Conservation (phyloP, 2,888 invertebrate species). For the Bembecia ichneumoniformis region DNA sequence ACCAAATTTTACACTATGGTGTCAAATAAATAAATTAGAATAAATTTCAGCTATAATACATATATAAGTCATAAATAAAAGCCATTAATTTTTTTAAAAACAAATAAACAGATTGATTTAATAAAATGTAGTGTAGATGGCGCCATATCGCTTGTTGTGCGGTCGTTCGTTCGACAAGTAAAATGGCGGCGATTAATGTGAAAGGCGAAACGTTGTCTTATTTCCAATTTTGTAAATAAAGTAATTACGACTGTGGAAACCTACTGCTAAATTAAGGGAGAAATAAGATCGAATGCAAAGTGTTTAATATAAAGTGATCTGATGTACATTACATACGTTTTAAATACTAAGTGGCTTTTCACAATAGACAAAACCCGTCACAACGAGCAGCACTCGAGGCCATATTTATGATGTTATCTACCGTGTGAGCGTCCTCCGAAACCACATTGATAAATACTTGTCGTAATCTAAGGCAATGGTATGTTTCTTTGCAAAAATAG, state of each 20-base stretch:
- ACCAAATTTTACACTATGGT: neutral
- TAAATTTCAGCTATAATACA: slow-evolving; percentile 5
- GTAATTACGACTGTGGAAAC: slow-evolving; percentile 45
- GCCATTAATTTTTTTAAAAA: no score
- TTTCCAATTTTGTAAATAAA: slow-evolving; percentile 68
- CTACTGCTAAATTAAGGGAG: slow-evolving; percentile 28
- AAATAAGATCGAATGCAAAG: slow-evolving; percentile 32
- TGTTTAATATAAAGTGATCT: slow-evolving; percentile 45
- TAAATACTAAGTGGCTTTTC: slow-evolving; percentile 39
- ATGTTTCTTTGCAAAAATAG: slow-evolving; percentile 37
- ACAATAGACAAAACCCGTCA: slow-evolving; percentile 70
- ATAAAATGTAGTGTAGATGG: slow-evolving; percentile 69
- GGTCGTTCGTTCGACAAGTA: slow-evolving; percentile 71
- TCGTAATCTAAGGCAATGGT: slow-evolving; percentile 61
- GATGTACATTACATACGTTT: slow-evolving; percentile 34
- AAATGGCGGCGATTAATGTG: slow-evolving; percentile 79
- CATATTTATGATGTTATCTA: slow-evolving; percentile 78
- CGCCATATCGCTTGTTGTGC: slow-evolving; percentile 75
- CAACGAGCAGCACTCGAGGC: slow-evolving; percentile 72
- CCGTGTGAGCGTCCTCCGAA: slow-evolving; percentile 67
- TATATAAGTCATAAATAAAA: no score
- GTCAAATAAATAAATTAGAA: slow-evolving; percentile 8
- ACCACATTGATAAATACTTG: slow-evolving; percentile 59
- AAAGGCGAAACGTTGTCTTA: slow-evolving; percentile 74
- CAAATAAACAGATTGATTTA: neutral